Evolutionary conservation across 2,797 vertebrate species (phyloP).

Genomic region (Megaceryle alcyon): DNA sequence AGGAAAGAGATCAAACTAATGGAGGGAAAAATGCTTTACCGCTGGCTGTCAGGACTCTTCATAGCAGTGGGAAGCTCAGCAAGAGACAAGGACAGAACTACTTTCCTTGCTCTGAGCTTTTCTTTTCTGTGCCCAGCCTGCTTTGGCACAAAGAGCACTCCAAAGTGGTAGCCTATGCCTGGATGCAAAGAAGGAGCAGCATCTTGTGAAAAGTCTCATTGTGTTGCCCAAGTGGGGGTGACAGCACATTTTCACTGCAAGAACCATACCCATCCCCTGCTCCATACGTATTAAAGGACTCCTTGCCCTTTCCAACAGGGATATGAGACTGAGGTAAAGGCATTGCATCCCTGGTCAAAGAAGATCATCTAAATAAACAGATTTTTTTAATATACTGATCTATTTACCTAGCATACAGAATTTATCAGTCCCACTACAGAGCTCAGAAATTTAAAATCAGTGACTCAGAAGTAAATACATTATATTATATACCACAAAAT

Average conservation of each 20-base stretch:
- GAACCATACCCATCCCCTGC: background rate
- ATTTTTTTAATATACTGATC: background rate
- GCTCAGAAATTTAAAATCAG: background rate
- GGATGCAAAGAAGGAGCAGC: background rate
- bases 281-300: background rate
- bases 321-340: background rate
- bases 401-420: background rate
- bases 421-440: background rate
- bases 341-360: background rate
- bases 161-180: background rate
- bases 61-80: background rate
- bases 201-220: background rate
- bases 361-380: background rate
- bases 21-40: background rate
- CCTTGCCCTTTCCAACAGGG: background rate
- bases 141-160: background rate
- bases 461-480: background rate
- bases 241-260: background rate
- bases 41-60: accelerated
- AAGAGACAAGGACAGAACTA: background rate
- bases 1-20: background rate
- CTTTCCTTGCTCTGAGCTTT: background rate
- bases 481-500: background rate
- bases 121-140: background rate
- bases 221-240: background rate